Conservation (phyloP, 1,140 invertebrate species). For the Cydia pomonella region DNA sequence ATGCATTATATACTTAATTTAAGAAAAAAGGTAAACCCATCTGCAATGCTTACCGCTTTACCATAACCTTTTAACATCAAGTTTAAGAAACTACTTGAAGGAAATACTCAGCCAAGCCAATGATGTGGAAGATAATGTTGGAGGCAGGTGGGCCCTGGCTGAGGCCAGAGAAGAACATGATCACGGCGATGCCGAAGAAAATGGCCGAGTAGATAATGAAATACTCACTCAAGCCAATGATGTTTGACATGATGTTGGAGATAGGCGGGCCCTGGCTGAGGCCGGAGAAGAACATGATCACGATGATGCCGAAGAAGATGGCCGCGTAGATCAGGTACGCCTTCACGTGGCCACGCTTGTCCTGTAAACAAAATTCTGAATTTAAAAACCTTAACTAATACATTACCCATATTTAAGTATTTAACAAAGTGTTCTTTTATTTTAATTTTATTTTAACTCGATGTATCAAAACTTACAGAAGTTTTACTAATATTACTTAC, state of each 20-base stretch:
- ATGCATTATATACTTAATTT: too few species aligned
- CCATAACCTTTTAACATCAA: too few species aligned
- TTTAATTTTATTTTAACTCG: too few species aligned
- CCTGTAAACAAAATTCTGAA: conserved; percentile 43
- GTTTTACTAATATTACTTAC: too few species aligned
- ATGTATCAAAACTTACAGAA: too few species aligned
- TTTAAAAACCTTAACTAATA: background rate
- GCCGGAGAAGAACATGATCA: conserved; percentile 42
- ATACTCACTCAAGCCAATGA: background rate
- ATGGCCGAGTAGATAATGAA: background rate
- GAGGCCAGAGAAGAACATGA: conserved; percentile 43
- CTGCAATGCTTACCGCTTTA: too few species aligned
- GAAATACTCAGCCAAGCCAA: background rate
- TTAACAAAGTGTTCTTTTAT: too few species aligned
- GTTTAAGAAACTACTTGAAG: too few species aligned
- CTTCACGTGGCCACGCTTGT: conserved; percentile 48
- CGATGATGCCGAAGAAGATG: conserved; percentile 42
- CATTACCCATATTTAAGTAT: too few species aligned
- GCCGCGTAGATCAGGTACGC: conserved; percentile 46
- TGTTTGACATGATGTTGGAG: conserved; percentile 1
- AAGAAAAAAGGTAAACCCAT: too few species aligned
- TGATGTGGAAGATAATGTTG: background rate
- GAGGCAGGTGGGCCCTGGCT: background rate
- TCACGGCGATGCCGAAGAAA: conserved; percentile 37
- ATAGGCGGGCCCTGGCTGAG: background rate